These are phyloP conservation scores for Charadrius vociferus DNA, from an alignment of 2,113 vertebrate genomes.

Conservation along the genomic window DNA sequence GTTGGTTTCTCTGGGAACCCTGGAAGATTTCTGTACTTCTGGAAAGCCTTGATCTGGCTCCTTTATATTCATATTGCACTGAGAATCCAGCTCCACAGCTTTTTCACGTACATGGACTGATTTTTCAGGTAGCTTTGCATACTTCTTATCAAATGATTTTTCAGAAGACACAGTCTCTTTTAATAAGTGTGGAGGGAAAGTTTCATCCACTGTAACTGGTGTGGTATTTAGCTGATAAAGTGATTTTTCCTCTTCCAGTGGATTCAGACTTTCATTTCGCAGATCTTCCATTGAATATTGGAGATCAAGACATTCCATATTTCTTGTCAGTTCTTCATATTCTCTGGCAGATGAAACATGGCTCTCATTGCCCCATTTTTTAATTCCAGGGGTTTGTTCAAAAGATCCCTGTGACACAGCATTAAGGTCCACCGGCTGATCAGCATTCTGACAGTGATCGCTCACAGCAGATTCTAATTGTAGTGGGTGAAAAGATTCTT, in stretches of 20 bases:
- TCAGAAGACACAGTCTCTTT: not conserved
- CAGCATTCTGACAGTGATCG: conserved; percentile 38
- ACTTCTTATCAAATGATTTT: not conserved
- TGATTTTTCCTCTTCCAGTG: conserved; percentile 30
- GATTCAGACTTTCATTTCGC: not conserved
- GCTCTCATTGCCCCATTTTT: not conserved
- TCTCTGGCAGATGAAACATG: not conserved
- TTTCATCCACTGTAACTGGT: conserved; percentile 15
- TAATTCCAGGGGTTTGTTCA: not conserved
- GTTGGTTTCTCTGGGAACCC: not conserved
- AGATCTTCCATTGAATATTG: conserved; percentile 48
- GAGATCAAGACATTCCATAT: not conserved
- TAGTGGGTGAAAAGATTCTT: conserved; percentile 77
- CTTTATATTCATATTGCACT: not conserved
- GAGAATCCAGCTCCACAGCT: not conserved
- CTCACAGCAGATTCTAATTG: conserved; percentile 74
- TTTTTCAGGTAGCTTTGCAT: not conserved
- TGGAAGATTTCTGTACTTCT: not conserved
- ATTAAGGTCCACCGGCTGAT: conserved; percentile 15
- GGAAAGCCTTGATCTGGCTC: not conserved
- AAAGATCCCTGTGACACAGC: not conserved
- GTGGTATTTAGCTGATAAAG: conserved; percentile 56
- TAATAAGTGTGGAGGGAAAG: not conserved
- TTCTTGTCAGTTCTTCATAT: conserved; percentile 14
- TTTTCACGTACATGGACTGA: not conserved